Evolutionary conservation across 2,888 invertebrate genomes (phyloP).

Genomic region (Cepaea hortensis): DNA sequence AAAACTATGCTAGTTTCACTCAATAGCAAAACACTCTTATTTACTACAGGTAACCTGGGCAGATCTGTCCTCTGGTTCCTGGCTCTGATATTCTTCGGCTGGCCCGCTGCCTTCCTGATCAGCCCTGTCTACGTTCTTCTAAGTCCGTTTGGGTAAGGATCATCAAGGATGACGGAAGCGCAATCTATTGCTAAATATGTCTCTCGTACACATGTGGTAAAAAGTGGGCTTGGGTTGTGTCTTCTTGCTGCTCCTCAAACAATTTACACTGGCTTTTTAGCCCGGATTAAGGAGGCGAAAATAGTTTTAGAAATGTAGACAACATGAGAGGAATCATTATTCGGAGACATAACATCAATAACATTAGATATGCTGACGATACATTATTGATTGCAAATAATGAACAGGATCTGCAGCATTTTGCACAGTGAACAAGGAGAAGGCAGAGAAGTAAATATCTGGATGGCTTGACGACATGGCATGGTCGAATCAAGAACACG

Average conservation of each 20-base stretch:
- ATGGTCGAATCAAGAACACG: too few species aligned
- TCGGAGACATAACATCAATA: too few species aligned
- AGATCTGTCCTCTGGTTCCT: conserved; percentile 28
- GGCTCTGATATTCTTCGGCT: conserved; percentile 38
- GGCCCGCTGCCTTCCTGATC: conserved; percentile 32
- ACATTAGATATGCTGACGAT: too few species aligned
- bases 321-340: too few species aligned
- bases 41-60: conserved; percentile 1
- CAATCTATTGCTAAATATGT: neutral
- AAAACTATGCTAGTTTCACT: too few species aligned
- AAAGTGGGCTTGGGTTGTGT: neutral
- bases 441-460: too few species aligned
- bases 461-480: too few species aligned
- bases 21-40: neutral
- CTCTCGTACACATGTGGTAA: neutral
- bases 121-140: conserved; percentile 29
- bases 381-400: too few species aligned
- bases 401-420: too few species aligned
- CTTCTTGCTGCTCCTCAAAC: neutral
- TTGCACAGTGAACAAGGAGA: too few species aligned
- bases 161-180: neutral
- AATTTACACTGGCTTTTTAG: neutral
- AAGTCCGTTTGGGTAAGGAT: conserved; percentile 16
- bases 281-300: neutral
- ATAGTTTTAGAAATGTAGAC: neutral